Evolutionary conservation across 2,113 vertebrate species (phyloP), one percentile per base, ranked within the genome.

Genomic region (Scytalopus superciliaris): DNA sequence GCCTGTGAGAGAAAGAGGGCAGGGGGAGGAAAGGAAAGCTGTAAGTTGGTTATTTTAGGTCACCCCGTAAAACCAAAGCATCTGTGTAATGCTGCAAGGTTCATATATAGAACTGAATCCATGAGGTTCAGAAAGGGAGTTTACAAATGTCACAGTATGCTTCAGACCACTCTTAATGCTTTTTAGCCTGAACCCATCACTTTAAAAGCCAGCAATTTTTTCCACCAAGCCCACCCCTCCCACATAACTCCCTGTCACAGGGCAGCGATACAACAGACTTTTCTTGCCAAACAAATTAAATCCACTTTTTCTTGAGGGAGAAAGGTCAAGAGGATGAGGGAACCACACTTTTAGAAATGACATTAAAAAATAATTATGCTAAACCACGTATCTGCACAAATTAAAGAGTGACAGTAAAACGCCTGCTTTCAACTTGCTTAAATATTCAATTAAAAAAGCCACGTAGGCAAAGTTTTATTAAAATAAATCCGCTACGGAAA

Each of bases 311-410:
- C 47, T 82, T 78, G 64, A 87, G 81, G 53, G 22, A 91, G n/a
- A 6, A 88, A 56, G 79, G 89, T 92, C 94, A 96, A 50, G 40
- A 73, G 33, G 59, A 74, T 39, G 56, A 95, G 77, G 66, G 84
- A 73, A 93, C 39, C 13, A 44, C 19, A 53, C 47, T 94, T 94
- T 89, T 42, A 23, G 84, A 90, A 67, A 44, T 30, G 40, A 28
- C 64, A 89, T 91, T 87, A 90, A 89, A 94, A 96, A 96, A 95
- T 90, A 80, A 92, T 92, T 94, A 94, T 75, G 56, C 44, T 78
- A 84, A 94, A 75, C 62, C 60, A 93, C 0, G 1, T 93, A 89
- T 84, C 81, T 87, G 89, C 64, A 87, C 64, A 93, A 95, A 93
- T 93, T 81, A 94, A 87, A 92, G 64, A 92, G 17, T 70, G 68